Base-by-base conservation (phyloP, 2,797 vertebrate genomes). In the Danio choprae region DNA sequence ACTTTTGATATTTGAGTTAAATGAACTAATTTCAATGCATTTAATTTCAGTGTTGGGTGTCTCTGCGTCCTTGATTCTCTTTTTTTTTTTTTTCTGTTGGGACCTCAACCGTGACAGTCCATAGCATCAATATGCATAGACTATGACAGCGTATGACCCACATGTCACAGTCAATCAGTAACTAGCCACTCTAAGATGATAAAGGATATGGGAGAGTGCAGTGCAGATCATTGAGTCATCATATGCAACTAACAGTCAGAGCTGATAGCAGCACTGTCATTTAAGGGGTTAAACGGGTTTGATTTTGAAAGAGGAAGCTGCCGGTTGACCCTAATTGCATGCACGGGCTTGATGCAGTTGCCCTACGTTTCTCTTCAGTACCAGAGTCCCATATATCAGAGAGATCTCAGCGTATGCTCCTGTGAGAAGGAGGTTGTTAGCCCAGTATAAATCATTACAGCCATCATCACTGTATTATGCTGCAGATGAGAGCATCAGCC, bases 381-480 rank as follows among this genome's bases (percentile, higher is more conserved):
- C 18, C 38, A 20, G 69, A 69, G 75, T 29, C 55, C 62, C 76
- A 83, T 79, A 76, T 76, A 79, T 79, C 71, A 85, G 60, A 76
- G n/a, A 7, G 40, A 83, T 81, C 67, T 72, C 44, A 63, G 55
- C 67, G 51, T 77, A 74, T 81, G 78, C 71, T 83, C 36, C 20
- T 22, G 51, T 68, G 79, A 79, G 71, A 71, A 76, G 62, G 36
- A 81, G 81, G 69, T 82, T 75, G 83, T 87, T 87, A 84, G 65
- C 77, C 64, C 38, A n/a, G n/a, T 84, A 80, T 84, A 82, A 82
- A 83, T 86, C 83, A 79, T 65, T 80, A 18, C 6, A 72, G 58
- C 53, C 51, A 71, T 81, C 73, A 51, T 77, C 73, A 58, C 64
- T 44, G 15, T 65, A 75, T 71, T 64, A 68, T 80, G 8, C 76